Percentiles rank a stretch among this genome's conserved stretches.
phyloP scores from a whole-genome alignment of 2,797 vertebrate species.

The Rhabdomys pumilio region DNA sequence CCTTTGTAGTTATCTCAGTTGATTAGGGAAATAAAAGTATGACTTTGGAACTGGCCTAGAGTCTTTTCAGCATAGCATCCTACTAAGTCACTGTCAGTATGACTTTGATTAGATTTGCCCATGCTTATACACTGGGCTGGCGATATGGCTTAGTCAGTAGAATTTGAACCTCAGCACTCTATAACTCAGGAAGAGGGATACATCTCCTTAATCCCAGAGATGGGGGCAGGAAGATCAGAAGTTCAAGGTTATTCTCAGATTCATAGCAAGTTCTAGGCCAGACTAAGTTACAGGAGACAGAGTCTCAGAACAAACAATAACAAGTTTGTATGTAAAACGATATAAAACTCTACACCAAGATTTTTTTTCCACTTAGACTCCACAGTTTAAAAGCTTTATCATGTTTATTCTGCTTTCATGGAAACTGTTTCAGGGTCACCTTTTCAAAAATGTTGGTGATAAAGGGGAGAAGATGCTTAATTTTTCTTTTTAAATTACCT shows the following conservation, averaged over 20 bases:
- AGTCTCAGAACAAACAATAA: neutral
- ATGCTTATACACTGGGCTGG: neutral
- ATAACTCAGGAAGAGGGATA: neutral
- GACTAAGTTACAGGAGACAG: neutral
- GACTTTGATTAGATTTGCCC: conserved; percentile 13
- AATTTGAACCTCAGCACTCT: neutral
- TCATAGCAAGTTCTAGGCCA: neutral
- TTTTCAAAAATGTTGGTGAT: conserved; percentile 61
- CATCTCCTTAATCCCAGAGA: neutral
- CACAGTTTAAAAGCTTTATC: conserved; percentile 27
- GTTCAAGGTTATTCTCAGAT: neutral
- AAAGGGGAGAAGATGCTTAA: conserved; percentile 1
- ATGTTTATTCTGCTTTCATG: conserved; percentile 49
- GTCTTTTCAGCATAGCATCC: conserved; percentile 34
- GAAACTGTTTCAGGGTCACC: conserved; percentile 40
- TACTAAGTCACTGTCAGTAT: neutral
- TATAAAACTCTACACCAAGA: conserved; percentile 34
- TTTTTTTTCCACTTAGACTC: conserved; percentile 58
- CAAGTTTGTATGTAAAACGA: neutral
- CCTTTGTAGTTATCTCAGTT: conserved; percentile 52
- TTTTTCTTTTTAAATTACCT: conserved; percentile 62
- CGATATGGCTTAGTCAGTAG: neutral
- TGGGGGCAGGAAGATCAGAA: neutral
- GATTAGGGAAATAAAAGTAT: conserved; percentile 52
- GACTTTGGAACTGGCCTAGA: conserved; percentile 27